These are phyloP conservation scores for Tarsius wallacei DNA, from an alignment of 2,797 vertebrate genomes.

Conservation along the genomic window DNA sequence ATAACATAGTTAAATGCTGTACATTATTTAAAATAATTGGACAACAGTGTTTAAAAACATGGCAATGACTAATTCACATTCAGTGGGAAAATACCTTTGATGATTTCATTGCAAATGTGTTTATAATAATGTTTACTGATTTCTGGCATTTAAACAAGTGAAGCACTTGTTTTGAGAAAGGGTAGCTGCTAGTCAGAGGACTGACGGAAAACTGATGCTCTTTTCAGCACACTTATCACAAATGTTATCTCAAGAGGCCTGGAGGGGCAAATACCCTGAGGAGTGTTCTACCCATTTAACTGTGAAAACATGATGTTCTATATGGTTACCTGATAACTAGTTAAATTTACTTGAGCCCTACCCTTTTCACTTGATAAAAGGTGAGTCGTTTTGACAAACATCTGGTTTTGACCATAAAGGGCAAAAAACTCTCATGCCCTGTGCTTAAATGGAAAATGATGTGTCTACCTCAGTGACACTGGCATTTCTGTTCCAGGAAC, in stretches of 20 bases:
- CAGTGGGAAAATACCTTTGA: slow-evolving; percentile 63
- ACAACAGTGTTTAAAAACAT: slow-evolving; percentile 58
- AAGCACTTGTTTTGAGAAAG: neutral
- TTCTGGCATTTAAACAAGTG: slow-evolving; percentile 62
- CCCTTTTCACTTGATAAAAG: neutral
- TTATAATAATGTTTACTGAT: slow-evolving; percentile 54
- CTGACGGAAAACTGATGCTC: neutral
- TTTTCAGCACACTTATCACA: slow-evolving; percentile 25
- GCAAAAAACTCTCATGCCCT: neutral
- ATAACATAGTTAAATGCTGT: slow-evolving; percentile 26
- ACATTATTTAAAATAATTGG: slow-evolving; percentile 66
- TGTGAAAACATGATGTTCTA: neutral
- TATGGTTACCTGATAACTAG: neutral
- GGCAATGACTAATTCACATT: slow-evolving; percentile 45
- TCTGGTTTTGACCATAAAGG: slow-evolving; percentile 23
- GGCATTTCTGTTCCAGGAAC: neutral
- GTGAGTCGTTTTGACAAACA: neutral
- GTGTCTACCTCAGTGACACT: neutral
- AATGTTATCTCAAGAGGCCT: slow-evolving; percentile 14
- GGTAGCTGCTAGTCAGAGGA: neutral
- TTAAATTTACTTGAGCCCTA: slow-evolving; percentile 28
- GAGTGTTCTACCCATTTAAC: slow-evolving; percentile 12
- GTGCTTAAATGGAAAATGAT: neutral
- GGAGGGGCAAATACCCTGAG: neutral
- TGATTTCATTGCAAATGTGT: slow-evolving; percentile 46